Evolutionary conservation across 2,888 invertebrate species (phyloP).

Genomic region (Glaucopsyche alexis): DNA sequence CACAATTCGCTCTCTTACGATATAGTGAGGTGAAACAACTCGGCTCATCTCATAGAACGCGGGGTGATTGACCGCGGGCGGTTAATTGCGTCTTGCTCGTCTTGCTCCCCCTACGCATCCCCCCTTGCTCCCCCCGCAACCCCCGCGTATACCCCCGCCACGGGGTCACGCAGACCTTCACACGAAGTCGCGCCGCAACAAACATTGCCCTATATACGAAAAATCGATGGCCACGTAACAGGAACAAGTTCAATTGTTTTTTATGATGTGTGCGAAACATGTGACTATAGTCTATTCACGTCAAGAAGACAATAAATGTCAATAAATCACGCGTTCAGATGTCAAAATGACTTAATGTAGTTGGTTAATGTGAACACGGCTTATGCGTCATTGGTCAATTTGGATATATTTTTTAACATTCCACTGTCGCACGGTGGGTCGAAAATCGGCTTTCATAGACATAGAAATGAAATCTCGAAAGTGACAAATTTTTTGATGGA

Average conservation of each 20-base stretch:
- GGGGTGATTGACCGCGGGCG: constrained; percentile 67
- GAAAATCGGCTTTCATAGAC: too few species aligned
- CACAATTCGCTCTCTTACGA: constrained; percentile 13
- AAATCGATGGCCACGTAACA: constrained; percentile 62
- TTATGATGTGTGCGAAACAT: constrained; percentile 27
- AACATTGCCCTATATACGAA: constrained; percentile 66
- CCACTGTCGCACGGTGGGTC: too few species aligned
- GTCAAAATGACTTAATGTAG: too few species aligned
- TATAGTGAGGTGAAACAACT: constrained; percentile 26
- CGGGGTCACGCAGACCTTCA: constrained; percentile 66
- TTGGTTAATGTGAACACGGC: too few species aligned
- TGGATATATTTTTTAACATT: too few species aligned
- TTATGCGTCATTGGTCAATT: too few species aligned
- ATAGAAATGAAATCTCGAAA: too few species aligned
- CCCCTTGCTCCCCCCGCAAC: constrained; percentile 37
- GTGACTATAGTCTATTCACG: not conserved
- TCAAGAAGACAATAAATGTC: too few species aligned
- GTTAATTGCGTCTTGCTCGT: constrained; percentile 59
- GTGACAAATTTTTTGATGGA: too few species aligned
- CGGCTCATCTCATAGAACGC: constrained; percentile 40
- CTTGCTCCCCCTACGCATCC: constrained; percentile 36
- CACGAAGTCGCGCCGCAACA: constrained; percentile 52
- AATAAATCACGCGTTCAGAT: not conserved
- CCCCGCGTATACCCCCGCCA: constrained; percentile 36
- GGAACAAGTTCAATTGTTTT: constrained; percentile 61